Evolutionary conservation across 2,797 vertebrate species (phyloP), one percentile per base, ranked within the genome.

Genomic region (Sitta carolinensis): DNA sequence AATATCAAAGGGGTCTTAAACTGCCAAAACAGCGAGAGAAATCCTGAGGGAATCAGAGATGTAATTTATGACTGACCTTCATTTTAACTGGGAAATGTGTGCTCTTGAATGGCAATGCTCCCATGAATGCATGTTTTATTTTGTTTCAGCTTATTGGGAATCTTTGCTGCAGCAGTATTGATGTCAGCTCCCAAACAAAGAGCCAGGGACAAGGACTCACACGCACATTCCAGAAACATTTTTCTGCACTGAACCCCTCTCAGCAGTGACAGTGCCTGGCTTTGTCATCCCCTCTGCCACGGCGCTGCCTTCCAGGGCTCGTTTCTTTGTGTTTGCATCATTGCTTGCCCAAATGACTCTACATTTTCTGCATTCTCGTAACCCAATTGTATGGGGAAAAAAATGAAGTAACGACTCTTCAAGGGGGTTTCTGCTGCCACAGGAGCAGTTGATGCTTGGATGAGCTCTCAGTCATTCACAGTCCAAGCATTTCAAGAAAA

Each of bases 1-100:
- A 77, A 94, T 95, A 95, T 96, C 96, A 96, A 96, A 95, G 84
- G 47, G 51, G 42, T 47, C 73, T 92, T 89, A 75, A 97, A 62
- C 43, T 72, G 85, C 83, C 74, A 74, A 77, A 87, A 74, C 48
- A 79, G 78, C 68, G 54, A 66, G 81, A 91, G 89, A 93, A 93
- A 83, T 88, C 86, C 57, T 10, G 3, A 69, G 80, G 75, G 89
- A 87, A 68, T 63, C 62, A 70, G 43, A 87, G 74, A 64, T 90
- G 57, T 79, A 87, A 89, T 96, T 94, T 89, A 79, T 57, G 91
- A 38, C 57, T 80, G 76, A 84, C 81, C 85, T 89, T 88, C 61
- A 67, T 83, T 91, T 84, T 92, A 88, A 81, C 79, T 63, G 64
- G 61, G 67, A 93, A 77, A 40, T 51, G 40, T 7, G 1, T 55